Conservation (phyloP, 2,888 invertebrate genomes). For the Lepeophtheirus nordmannii region DNA sequence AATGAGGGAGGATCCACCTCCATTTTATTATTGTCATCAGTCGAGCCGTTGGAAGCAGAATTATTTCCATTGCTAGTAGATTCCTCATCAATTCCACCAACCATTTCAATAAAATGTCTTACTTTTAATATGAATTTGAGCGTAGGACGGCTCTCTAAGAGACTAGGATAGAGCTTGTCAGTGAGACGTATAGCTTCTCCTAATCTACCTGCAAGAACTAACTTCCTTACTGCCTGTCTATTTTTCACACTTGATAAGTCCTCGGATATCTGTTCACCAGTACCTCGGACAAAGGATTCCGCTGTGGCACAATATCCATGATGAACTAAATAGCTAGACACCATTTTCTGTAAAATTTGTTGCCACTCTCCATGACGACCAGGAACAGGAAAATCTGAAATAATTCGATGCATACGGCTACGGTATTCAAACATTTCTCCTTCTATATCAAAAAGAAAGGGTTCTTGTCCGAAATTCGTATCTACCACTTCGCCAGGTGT, state of each 20-base stretch:
- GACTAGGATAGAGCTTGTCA: constrained; percentile 73
- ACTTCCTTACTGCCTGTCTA: constrained; percentile 80
- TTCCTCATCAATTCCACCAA: constrained; percentile 53
- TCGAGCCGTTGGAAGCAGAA: neutral
- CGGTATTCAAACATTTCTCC: constrained; percentile 87
- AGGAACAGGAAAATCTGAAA: constrained; percentile 70
- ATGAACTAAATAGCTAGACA: constrained; percentile 90
- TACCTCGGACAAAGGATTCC: constrained; percentile 79
- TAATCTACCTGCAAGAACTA: constrained; percentile 81
- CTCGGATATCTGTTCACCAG: constrained; percentile 76
- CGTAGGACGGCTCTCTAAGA: constrained; percentile 75
- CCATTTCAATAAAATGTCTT: constrained; percentile 97
- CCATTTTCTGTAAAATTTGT: constrained; percentile 83
- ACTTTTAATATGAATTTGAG: constrained; percentile 84
- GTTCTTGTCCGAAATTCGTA: constrained; percentile 94
- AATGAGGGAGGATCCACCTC: constrained; percentile 10
- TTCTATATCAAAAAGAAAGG: constrained; percentile 93
- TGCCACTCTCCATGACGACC: constrained; percentile 82
- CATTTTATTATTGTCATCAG: neutral
- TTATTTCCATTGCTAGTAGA: constrained; percentile 1
- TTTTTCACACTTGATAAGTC: constrained; percentile 85
- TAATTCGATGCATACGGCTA: constrained; percentile 61
- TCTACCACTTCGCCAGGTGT: constrained; percentile 95
- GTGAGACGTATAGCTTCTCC: constrained; percentile 87
- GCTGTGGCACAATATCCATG: constrained; percentile 78